phyloP scores from a whole-genome alignment of 2,888 invertebrate genomes.

The Cantharis nigra region DNA sequence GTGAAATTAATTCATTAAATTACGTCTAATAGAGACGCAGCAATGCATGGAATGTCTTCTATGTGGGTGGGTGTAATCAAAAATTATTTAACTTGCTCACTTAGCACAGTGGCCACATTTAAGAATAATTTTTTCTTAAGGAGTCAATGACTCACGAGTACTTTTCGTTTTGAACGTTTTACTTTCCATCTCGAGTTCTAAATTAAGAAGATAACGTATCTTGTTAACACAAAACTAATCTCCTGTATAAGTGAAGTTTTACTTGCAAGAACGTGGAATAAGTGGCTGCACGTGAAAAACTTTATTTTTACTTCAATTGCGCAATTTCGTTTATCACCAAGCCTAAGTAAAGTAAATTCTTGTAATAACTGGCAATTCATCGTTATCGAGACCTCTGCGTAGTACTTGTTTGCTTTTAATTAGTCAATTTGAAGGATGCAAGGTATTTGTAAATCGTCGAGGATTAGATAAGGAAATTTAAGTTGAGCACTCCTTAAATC shows the following conservation, averaged over 20 bases:
- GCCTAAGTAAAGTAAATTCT: not conserved
- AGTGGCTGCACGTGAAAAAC: not conserved
- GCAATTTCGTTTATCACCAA: conserved; percentile 2
- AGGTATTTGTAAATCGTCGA: conserved; percentile 14
- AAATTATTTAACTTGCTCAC: not conserved
- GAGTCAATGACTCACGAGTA: not conserved
- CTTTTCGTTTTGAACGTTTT: not conserved
- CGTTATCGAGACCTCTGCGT: not conserved
- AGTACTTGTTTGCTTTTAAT: conserved; percentile 8
- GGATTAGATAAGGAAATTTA: conserved; percentile 8
- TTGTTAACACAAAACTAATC: conserved; percentile 1
- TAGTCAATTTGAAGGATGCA: conserved; percentile 10
- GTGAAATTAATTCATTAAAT: not conserved
- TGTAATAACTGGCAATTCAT: not conserved
- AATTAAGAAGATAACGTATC: not conserved
- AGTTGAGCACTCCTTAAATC: not conserved
- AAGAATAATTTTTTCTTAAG: not conserved
- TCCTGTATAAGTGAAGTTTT: not conserved
- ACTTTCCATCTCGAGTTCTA: not conserved
- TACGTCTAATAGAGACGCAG: not conserved
- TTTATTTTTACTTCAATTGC: not conserved
- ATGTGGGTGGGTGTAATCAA: not conserved
- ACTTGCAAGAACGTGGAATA: not conserved
- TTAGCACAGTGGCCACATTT: not conserved
- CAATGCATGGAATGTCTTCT: not conserved